Evolutionary conservation across 1,140 invertebrate genomes (phyloP), one percentile per base, ranked within the genome.

Genomic region (Capitella teleta): DNA sequence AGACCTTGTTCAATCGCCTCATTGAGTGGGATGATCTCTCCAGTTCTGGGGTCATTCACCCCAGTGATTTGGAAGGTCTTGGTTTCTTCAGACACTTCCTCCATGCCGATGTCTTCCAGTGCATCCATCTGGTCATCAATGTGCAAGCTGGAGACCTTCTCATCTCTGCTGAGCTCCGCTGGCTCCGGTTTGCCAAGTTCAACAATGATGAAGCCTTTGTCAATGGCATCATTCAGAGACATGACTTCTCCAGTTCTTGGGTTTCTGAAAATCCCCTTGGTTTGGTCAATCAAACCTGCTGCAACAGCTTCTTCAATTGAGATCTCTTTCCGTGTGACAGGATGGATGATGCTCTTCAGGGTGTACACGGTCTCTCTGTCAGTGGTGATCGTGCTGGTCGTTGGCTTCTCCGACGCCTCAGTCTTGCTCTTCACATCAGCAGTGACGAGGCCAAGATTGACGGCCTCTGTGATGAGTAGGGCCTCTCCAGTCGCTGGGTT

Each of bases 1-100:
- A 96, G 77, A 41, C 87, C 86, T 57, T 83, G 76, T 40, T 83
- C 74, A 1, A 96, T 76, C 2, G 91, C 92, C 72, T 95, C 82
- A 28, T 82, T 81, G 25, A 94, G 84, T 14, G 79, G 85, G 0
- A 96, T 60, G 16, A 80, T 70, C 58, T 89, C 81, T 56, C 87
- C 87, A 53, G 81, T 79, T 62, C 84, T 77, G 16, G 86, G 83
- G 75, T 96, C 89, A 24, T 82, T 72, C 1, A 91, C 88, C 47
- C 78, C 78, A 23, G 80, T 69, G 30, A 73, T 68, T 42, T 64
- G 66, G 32, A 69, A 64, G 2, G 63, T 69, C 23, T 64, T 62
- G 19, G 64, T 68, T 59, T 73, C 66, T 49, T 66, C 60, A 12
- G 57, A 53, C 12, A 70, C 54, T 45, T 68, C 66, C 52, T 68